Percentiles rank a stretch among this genome's conserved stretches.
phyloP scores from a whole-genome alignment of 2,797 vertebrate genomes.

The Rachycentron canadum region DNA sequence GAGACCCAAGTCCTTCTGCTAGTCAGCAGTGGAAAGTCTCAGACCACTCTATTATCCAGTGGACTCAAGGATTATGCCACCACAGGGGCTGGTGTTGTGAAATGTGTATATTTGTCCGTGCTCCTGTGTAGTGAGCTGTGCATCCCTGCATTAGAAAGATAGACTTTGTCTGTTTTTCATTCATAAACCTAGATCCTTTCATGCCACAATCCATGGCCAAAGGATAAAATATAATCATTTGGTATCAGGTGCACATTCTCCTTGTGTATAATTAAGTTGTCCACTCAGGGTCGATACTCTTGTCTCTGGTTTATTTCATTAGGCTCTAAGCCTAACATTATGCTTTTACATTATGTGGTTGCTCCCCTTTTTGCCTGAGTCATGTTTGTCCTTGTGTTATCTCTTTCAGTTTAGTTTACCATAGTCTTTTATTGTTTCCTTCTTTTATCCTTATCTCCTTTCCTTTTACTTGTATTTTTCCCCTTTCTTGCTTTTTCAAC shows the following conservation, averaged over 20 bases:
- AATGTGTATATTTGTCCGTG: slow-evolving; percentile 63
- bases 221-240: slow-evolving; percentile 67
- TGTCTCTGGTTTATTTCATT: slow-evolving; percentile 78
- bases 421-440: slow-evolving; percentile 77
- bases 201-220: slow-evolving; percentile 42
- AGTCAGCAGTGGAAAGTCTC: slow-evolving; percentile 60
- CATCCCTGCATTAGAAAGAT: slow-evolving; percentile 31
- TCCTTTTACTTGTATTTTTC: slow-evolving; percentile 71
- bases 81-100: slow-evolving; percentile 46
- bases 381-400: slow-evolving; percentile 62
- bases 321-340: slow-evolving; percentile 57
- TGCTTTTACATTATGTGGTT: slow-evolving; percentile 62
- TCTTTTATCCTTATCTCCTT: slow-evolving; percentile 75
- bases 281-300: slow-evolving; percentile 77
- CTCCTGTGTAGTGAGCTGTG: slow-evolving; percentile 50
- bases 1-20: slow-evolving; percentile 58
- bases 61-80: slow-evolving; percentile 63
- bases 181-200: slow-evolving; percentile 67
- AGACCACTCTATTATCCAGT: slow-evolving; percentile 59
- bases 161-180: slow-evolving; percentile 55
- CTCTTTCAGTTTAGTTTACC: slow-evolving; percentile 70
- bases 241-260: slow-evolving; percentile 74
- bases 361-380: slow-evolving; percentile 41
- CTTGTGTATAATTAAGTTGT: slow-evolving; percentile 83
- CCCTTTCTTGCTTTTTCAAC: slow-evolving; percentile 65